These are phyloP conservation scores for Siniperca scherzeri DNA, from an alignment of 2,797 vertebrate species.

Conservation along the genomic window DNA sequence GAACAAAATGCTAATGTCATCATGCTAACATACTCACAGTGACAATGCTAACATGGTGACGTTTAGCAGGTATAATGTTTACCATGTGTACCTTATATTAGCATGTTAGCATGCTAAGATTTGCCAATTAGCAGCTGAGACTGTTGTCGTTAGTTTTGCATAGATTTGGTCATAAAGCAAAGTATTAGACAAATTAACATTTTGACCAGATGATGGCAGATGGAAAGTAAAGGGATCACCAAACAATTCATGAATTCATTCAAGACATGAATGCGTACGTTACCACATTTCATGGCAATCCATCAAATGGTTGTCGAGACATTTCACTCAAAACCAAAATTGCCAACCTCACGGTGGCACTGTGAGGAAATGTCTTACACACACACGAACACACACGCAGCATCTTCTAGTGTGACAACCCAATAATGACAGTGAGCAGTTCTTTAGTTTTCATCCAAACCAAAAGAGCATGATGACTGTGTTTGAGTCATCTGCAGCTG, in stretches of 20 bases:
- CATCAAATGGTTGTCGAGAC: too few relatives aligned
- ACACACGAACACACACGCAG: not conserved
- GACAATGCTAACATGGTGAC: too few relatives aligned
- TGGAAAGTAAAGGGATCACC: too few relatives aligned
- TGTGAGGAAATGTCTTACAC: too few relatives aligned
- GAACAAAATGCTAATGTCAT: not conserved
- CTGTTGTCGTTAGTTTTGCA: not conserved
- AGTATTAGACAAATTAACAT: too few relatives aligned
- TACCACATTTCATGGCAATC: too few relatives aligned
- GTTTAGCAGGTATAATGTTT: not conserved
- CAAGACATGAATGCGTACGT: too few relatives aligned
- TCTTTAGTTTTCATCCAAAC: slow-evolving; percentile 32
- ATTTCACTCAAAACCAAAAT: too few relatives aligned
- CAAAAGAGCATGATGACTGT: slow-evolving; percentile 30
- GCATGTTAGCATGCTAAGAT: not conserved
- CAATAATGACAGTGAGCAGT: slow-evolving; percentile 30
- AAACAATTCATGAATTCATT: too few relatives aligned
- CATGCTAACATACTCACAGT: not conserved
- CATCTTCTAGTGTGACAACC: slow-evolving; percentile 18
- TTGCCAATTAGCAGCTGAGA: not conserved
- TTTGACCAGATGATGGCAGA: too few relatives aligned
- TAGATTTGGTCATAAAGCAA: too few relatives aligned
- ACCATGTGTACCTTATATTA: not conserved
- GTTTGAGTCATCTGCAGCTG: slow-evolving; percentile 42
- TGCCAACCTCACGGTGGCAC: too few relatives aligned